A percentile compares a stretch with the other conserved stretches of the same genome.
Evolutionary conservation across 2,797 vertebrate genomes (phyloP).

Genomic region (Halcyon badia): DNA sequence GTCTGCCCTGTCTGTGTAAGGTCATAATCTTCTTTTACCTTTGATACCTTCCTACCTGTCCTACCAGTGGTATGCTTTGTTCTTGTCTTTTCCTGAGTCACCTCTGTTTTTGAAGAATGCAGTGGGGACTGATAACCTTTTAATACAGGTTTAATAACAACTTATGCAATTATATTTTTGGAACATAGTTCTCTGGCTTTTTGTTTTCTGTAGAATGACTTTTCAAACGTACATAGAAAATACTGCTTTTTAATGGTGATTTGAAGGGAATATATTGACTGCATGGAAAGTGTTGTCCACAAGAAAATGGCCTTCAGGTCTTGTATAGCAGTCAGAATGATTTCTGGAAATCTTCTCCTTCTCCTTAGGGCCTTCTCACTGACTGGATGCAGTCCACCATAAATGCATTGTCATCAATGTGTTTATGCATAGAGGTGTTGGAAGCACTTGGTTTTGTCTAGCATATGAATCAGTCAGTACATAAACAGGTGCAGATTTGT

Average conservation of each 20-base stretch:
- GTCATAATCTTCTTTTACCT: neutral
- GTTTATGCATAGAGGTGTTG: neutral
- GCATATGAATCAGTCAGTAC: neutral
- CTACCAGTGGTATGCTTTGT: neutral
- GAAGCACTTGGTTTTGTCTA: neutral
- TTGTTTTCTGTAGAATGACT: neutral
- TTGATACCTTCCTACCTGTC: neutral
- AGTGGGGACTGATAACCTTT: neutral
- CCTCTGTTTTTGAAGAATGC: neutral
- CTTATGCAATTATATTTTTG: neutral
- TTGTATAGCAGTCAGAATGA: neutral
- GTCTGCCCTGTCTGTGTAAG: neutral
- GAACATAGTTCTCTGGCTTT: neutral
- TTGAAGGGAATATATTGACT: neutral
- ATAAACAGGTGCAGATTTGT: slow-evolving; percentile 35
- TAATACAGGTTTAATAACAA: neutral
- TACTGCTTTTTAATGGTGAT: neutral
- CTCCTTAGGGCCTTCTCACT: neutral
- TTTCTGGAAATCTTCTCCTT: neutral
- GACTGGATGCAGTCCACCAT: neutral
- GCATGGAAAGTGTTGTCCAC: neutral
- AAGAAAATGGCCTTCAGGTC: neutral
- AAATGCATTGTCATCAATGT: neutral
- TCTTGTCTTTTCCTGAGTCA: neutral
- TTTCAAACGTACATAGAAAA: neutral